Conservation (phyloP, 2,797 vertebrate species). For the Rhyacichthys aspro region DNA sequence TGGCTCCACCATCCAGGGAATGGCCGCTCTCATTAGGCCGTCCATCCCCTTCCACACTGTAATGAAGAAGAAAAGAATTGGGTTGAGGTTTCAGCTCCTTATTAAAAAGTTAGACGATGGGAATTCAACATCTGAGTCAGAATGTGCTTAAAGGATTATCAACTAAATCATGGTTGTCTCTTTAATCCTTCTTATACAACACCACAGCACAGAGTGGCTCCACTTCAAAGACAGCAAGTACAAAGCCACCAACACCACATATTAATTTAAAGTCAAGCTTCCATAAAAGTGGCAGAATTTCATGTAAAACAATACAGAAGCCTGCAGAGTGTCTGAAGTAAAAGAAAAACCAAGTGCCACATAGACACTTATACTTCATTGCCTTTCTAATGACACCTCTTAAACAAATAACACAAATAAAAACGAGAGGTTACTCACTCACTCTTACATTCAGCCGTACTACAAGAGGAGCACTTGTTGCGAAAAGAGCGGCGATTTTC, state of each 20-base stretch:
- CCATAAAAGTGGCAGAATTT: neutral
- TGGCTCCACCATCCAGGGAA: conserved; percentile 86
- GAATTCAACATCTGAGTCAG: neutral
- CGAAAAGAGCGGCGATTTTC: conserved; percentile 70
- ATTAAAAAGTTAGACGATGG: neutral
- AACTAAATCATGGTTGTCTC: conserved; percentile 11
- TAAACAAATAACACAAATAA: conserved; percentile 20
- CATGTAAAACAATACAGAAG: conserved; percentile 2
- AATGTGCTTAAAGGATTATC: conserved; percentile 11
- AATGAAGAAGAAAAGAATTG: conserved; percentile 21
- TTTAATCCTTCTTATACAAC: conserved; percentile 7
- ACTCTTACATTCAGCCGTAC: conserved; percentile 61
- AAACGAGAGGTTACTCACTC: conserved; percentile 75
- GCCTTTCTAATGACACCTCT: conserved; percentile 1
- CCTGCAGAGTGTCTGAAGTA: no score
- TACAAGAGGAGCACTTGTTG: conserved; percentile 43
- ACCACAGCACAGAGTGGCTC: conserved; percentile 7
- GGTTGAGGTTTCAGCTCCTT: neutral
- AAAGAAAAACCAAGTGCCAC: neutral
- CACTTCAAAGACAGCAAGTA: conserved; percentile 6
- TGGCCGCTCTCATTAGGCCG: conserved; percentile 87
- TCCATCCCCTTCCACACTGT: conserved; percentile 94
- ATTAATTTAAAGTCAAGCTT: neutral
- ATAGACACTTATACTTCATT: no score
- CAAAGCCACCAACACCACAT: conserved; percentile 11